A percentile compares a stretch with the other conserved stretches of the same genome.
phyloP scores from a whole-genome alignment of 2,113 vertebrate species.

The Falcunculus frontatus region DNA sequence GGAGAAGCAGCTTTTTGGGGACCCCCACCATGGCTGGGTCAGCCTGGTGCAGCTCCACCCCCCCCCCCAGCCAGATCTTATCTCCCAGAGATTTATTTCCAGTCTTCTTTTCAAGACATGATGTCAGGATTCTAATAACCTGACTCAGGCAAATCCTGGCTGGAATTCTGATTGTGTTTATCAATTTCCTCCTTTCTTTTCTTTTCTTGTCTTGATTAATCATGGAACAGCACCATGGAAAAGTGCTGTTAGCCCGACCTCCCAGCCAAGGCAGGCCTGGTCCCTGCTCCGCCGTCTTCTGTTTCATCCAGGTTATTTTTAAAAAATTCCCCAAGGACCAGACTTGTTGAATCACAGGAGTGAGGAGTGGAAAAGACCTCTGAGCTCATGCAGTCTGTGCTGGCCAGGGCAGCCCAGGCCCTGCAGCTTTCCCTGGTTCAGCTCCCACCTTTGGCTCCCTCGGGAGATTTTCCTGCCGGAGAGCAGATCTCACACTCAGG shows the following conservation, averaged over 20 bases:
- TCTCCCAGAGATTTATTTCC: slow-evolving; percentile 15
- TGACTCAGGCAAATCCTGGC: slow-evolving; percentile 16
- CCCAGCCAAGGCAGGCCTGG: slow-evolving; percentile 39
- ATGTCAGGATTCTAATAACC: slow-evolving; percentile 55
- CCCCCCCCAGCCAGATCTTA: background rate
- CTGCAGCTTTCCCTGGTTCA: background rate
- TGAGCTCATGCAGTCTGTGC: slow-evolving; percentile 31
- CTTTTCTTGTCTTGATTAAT: background rate
- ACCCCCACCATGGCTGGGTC: background rate
- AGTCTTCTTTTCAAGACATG: slow-evolving; percentile 57
- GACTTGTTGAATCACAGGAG: slow-evolving; percentile 2
- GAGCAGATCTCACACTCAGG: background rate
- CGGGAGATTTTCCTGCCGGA: background rate
- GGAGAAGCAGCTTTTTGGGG: background rate
- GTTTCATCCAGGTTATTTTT: slow-evolving; percentile 37
- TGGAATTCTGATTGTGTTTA: slow-evolving; percentile 9
- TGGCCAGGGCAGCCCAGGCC: slow-evolving; percentile 18
- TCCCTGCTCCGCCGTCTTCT: background rate
- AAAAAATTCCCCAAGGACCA: background rate
- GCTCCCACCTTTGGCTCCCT: background rate
- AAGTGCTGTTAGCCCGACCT: slow-evolving; percentile 29
- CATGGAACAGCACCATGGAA: slow-evolving; percentile 29
- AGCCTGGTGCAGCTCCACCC: background rate
- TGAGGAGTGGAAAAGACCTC: slow-evolving; percentile 33
- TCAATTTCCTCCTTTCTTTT: slow-evolving; percentile 27